These are phyloP conservation scores for Craseonycteris thonglongyai DNA, from an alignment of 2,113 vertebrate genomes.

Conservation along the genomic window DNA sequence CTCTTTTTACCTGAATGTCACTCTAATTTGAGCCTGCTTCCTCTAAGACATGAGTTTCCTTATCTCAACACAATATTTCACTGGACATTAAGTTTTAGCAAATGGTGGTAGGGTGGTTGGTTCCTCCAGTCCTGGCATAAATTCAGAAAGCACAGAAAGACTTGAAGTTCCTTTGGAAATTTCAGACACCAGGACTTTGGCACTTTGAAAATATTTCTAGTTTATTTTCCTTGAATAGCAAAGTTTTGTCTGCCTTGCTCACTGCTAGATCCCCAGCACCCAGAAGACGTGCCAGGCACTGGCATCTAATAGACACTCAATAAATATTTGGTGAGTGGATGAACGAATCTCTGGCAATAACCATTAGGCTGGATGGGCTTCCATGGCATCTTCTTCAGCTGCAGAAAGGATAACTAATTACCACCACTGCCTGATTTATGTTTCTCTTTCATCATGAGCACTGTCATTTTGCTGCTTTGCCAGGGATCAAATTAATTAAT, in stretches of 20 bases:
- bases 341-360: background rate
- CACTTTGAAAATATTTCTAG: background rate
- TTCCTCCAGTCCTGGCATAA: background rate
- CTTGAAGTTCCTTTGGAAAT: background rate
- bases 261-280: background rate
- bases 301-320: background rate
- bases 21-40: background rate
- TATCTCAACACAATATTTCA: background rate
- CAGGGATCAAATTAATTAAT: constrained; percentile 15
- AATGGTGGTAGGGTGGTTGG: background rate
- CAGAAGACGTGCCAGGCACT: background rate
- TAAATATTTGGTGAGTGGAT: constrained; percentile 17
- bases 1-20: background rate
- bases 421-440: background rate
- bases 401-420: background rate
- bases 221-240: background rate
- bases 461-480: background rate
- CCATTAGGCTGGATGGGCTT: background rate
- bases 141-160: background rate
- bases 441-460: background rate
- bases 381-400: background rate
- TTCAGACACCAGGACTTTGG: background rate
- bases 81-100: background rate
- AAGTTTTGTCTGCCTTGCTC: background rate
- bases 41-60: background rate